A percentile compares a stretch with the other conserved stretches of the same genome.
phyloP scores from a whole-genome alignment of 1,140 invertebrate species.

The Cotesia typhae region DNA sequence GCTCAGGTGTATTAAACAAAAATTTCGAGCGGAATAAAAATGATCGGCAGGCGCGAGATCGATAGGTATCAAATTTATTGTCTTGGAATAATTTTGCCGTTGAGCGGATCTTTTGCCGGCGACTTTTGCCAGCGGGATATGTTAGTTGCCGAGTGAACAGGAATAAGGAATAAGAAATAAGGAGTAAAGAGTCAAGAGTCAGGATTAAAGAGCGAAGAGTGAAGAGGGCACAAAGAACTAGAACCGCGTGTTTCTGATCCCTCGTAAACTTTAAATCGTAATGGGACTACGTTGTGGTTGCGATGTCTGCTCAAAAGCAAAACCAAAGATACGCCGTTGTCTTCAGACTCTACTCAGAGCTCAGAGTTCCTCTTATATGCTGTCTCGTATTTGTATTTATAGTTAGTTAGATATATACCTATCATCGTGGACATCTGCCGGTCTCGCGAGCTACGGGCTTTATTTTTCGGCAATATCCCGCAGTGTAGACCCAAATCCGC shows the following conservation, averaged over 20 bases:
- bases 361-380: not conserved
- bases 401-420: constrained; percentile 31
- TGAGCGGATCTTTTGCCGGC: not conserved
- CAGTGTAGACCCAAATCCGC: constrained; percentile 53
- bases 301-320: not conserved
- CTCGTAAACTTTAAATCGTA: constrained; percentile 37
- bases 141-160: not conserved
- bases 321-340: not conserved
- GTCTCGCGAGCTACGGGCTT: constrained; percentile 39
- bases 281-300: constrained; percentile 26
- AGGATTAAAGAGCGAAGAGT: not conserved
- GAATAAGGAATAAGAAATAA: not conserved
- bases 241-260: constrained; percentile 24
- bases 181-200: not conserved
- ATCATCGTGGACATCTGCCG: constrained; percentile 61
- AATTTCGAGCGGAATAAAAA: constrained; percentile 6
- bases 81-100: constrained; percentile 30
- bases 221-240: constrained; percentile 33
- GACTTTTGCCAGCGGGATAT: constrained; percentile 3
- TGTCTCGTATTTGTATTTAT: constrained; percentile 11
- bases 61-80: constrained; percentile 24
- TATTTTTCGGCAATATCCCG: constrained; percentile 46
- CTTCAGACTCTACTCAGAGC: constrained; percentile 1
- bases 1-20: not conserved
- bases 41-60: constrained; percentile 27